Conservation (phyloP, 2,113 vertebrate genomes). For the Hymenochirus boettgeri region DNA sequence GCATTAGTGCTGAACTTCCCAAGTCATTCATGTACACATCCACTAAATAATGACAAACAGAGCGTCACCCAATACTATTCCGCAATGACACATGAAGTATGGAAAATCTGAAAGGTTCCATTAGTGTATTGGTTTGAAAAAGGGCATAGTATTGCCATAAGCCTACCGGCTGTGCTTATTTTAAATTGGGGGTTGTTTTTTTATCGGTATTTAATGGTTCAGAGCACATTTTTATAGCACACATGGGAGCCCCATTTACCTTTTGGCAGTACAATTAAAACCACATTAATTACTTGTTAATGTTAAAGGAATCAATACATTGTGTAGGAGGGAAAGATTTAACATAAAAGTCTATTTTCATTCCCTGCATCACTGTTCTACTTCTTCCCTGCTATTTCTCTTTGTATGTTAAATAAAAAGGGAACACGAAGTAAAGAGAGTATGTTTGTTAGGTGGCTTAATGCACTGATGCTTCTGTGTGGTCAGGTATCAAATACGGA, state of each 20-base stretch:
- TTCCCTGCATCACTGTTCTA: background rate
- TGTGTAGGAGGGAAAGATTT: background rate
- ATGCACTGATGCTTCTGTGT: background rate
- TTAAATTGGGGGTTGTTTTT: too few species aligned
- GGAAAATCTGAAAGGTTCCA: too few species aligned
- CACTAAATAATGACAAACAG: too few species aligned
- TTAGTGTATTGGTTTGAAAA: too few species aligned
- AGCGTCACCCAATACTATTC: too few species aligned
- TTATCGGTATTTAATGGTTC: too few species aligned
- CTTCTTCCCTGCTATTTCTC: background rate
- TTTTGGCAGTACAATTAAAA: background rate
- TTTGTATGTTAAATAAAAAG: background rate
- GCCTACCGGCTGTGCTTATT: too few species aligned
- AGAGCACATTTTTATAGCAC: too few species aligned
- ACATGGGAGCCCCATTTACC: background rate
- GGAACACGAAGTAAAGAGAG: background rate
- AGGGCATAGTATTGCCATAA: too few species aligned
- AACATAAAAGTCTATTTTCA: background rate
- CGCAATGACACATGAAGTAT: too few species aligned
- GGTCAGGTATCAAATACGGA: background rate
- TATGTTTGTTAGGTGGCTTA: background rate
- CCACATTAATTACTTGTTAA: background rate
- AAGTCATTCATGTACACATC: too few species aligned
- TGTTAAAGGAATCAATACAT: background rate
- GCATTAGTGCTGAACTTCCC: too few species aligned